phyloP scores from a whole-genome alignment of 2,113 vertebrate species.

The Zootoca vivipara region DNA sequence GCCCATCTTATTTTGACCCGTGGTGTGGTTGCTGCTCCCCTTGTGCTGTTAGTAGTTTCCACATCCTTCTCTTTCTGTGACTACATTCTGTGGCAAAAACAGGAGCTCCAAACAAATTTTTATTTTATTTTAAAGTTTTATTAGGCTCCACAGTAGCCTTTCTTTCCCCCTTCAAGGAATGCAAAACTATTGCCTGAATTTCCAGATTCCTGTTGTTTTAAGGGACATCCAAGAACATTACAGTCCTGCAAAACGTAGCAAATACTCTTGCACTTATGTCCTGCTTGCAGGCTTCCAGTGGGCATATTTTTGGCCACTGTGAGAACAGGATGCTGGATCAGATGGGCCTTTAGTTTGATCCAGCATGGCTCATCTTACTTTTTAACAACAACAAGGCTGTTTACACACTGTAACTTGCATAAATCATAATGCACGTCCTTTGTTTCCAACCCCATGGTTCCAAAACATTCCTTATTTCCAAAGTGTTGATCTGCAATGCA shows the following conservation, averaged over 20 bases:
- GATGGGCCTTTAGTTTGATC: no score
- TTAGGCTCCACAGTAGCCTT: not conserved
- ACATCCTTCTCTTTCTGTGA: not conserved
- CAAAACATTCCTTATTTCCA: not conserved
- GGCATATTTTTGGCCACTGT: no score
- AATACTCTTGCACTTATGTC: not conserved
- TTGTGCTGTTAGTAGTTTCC: not conserved
- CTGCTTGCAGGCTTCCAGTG: no score
- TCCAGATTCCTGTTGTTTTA: not conserved
- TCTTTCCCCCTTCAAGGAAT: not conserved
- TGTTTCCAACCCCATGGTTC: not conserved
- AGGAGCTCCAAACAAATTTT: not conserved
- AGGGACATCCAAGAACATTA: not conserved
- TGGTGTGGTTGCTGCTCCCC: not conserved
- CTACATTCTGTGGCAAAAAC: not conserved
- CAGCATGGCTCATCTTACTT: no score
- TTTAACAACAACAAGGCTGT: not conserved
- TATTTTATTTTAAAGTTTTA: not conserved
- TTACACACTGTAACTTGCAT: not conserved
- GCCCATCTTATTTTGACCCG: rapidly evolving
- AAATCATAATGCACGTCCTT: not conserved
- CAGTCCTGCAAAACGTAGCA: not conserved
- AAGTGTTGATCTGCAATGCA: not conserved
- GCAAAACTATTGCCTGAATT: not conserved
- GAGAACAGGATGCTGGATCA: no score